Base-by-base conservation (phyloP, 2,113 vertebrate genomes). In the Ictalurus furcatus region DNA sequence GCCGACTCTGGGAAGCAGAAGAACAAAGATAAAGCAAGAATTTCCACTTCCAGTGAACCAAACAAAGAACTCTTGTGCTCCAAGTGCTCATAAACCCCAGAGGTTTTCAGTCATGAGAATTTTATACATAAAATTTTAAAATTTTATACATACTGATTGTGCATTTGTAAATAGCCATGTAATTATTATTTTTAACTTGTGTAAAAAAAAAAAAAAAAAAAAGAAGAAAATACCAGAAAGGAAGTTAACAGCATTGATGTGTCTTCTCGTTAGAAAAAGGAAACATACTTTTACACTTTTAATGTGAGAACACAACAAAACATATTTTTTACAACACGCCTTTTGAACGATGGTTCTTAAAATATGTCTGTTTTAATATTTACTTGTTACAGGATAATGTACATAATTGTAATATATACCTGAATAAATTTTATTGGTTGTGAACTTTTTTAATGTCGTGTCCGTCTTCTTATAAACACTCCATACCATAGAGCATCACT, bases 361-460 rank as follows among this genome's bases (percentile, higher is more conserved):
- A 97, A 99, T 40, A 98, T 97, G 97, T 98, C 97, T 99, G 99
- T 99, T 99, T 99, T 99, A 99, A 98, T 99, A 99, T 97, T 97
- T 97, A 97, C 96, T 96, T 97, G 97, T 97, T 96, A 96, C 97
- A 97, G 94, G 95, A 96, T 95, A 93, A 88, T 99, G 97, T 98
- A 97, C 95, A 99, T 98, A 98, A 95, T 95, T 99, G 98, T 99
- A 99, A 99, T 98, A 98, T 93, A 97, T 97, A 96, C 97, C 98
- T 99, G 97, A 99, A 99, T 99, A 99, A 98, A 99, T 99, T 99
- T 97, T 99, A 98, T 98, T 97, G 97, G 97, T 98, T 97, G 98
- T 98, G 95, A 96, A 73, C 21, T 86, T 6, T 74, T 56, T 28
- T 37, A 37, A 67, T 63, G 30, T 40, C 34, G 11, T 82, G 11